Evolutionary conservation across 2,888 invertebrate species (phyloP).

Genomic region (Notocelia uddmanniana): DNA sequence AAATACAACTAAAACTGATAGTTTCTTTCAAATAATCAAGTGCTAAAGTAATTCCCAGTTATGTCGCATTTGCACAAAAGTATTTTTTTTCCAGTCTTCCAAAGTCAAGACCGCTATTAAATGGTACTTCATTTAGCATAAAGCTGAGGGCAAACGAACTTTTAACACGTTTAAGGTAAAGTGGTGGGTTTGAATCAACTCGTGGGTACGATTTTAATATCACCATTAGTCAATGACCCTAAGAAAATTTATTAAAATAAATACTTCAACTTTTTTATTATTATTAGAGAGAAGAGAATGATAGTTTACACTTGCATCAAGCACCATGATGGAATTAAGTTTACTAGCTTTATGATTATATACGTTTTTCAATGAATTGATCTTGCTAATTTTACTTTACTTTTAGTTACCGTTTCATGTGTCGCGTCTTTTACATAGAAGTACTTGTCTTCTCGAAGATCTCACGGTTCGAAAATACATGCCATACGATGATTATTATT

Average conservation of each 20-base stretch:
- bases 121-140: constrained; percentile 19
- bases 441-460: too few relatives aligned
- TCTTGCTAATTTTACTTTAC: not conserved
- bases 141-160: constrained; percentile 29
- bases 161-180: constrained; percentile 13
- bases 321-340: not conserved
- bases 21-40: not conserved
- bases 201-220: not conserved
- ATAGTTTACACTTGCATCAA: too few relatives aligned
- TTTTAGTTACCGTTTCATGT: too few relatives aligned
- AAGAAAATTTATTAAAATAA: too few relatives aligned
- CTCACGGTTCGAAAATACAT: too few relatives aligned
- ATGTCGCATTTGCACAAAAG: not conserved
- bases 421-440: not conserved
- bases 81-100: constrained; percentile 11
- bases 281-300: too few relatives aligned
- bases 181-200: not conserved
- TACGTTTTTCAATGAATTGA: not conserved
- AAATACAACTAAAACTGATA: not conserved
- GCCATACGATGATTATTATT: too few relatives aligned
- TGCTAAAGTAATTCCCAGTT: not conserved
- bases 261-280: too few relatives aligned
- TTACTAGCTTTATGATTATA: not conserved
- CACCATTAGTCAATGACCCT: too few relatives aligned
- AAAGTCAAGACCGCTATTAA: constrained; percentile 30